phyloP scores from a whole-genome alignment of 1,140 invertebrate species.

The Trachymyrmex septentrionalis region DNA sequence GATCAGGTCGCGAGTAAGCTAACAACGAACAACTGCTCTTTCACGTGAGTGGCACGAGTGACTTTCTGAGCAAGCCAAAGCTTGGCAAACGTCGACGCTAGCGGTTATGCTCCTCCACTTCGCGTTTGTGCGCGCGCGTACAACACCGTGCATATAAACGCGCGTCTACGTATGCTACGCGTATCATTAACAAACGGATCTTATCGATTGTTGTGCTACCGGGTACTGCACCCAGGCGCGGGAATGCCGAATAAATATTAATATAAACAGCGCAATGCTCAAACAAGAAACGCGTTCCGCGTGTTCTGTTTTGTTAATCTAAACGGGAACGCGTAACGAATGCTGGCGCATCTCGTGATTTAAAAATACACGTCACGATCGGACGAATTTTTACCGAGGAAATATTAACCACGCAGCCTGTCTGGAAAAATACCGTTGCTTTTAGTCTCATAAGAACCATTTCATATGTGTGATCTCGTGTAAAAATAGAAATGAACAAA shows the following conservation, averaged over 20 bases:
- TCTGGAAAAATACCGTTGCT: background rate
- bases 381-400: background rate
- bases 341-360: background rate
- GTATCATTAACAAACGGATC: slow-evolving; percentile 60
- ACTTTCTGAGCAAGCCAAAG: slow-evolving; percentile 32
- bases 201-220: slow-evolving; percentile 57
- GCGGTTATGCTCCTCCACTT: slow-evolving; percentile 15
- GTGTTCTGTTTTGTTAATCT: background rate
- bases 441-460: background rate
- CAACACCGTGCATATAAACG: background rate
- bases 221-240: slow-evolving; percentile 20
- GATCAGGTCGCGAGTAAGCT: background rate
- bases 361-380: background rate
- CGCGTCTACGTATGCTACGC: slow-evolving; percentile 4
- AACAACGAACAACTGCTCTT: background rate
- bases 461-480: background rate
- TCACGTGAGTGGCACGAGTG: slow-evolving; percentile 10
- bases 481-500: background rate
- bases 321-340: background rate
- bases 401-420: background rate
- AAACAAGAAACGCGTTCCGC: background rate
- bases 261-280: background rate
- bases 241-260: slow-evolving; percentile 15
- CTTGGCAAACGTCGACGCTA: slow-evolving; percentile 11
- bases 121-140: background rate